A percentile compares a stretch with the other conserved stretches of the same genome.
Conservation (phyloP, 23 tunicate species). For the Phallusia fumigata region DNA sequence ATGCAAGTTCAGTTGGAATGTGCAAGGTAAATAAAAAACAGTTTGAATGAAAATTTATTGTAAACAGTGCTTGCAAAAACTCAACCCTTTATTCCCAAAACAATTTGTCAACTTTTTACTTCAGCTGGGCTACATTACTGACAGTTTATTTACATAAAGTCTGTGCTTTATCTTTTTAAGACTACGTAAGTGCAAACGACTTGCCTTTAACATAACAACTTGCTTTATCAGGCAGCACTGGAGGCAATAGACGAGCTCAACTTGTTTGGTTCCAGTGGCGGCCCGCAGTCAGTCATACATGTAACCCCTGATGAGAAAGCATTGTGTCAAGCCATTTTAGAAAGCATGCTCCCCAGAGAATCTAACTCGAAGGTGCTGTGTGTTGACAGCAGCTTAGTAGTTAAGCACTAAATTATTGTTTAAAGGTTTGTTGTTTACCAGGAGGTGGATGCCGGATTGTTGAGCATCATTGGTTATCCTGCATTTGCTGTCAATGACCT, state of each 20-base stretch:
- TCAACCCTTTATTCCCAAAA: too few relatives aligned
- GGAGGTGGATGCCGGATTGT: constrained; percentile 95
- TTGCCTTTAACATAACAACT: too few relatives aligned
- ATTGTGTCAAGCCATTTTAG: constrained; percentile 74
- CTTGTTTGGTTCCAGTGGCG: constrained; percentile 88
- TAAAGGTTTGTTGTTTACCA: constrained; percentile 6
- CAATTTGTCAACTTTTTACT: too few relatives aligned
- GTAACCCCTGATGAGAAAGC: constrained; percentile 99
- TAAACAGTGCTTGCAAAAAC: too few relatives aligned
- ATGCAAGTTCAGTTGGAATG: constrained; percentile 99
- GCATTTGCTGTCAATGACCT: constrained; percentile 96
- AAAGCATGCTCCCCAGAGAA: constrained; percentile 95
- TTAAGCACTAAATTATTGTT: background rate
- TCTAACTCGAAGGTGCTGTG: constrained; percentile 80
- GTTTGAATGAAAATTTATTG: too few relatives aligned
- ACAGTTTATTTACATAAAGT: background rate
- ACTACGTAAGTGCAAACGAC: too few relatives aligned
- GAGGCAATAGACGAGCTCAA: constrained; percentile 97
- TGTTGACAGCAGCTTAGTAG: background rate
- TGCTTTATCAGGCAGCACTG: constrained; percentile 71
- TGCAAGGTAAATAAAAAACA: constrained; percentile 59
- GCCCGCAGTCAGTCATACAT: constrained; percentile 90
- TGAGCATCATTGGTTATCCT: constrained; percentile 88
- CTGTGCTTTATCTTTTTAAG: background rate
- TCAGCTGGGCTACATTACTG: too few relatives aligned